These are phyloP conservation scores for Aproaerema taeniolella DNA, from an alignment of 2,888 invertebrate species.

Conservation along the genomic window DNA sequence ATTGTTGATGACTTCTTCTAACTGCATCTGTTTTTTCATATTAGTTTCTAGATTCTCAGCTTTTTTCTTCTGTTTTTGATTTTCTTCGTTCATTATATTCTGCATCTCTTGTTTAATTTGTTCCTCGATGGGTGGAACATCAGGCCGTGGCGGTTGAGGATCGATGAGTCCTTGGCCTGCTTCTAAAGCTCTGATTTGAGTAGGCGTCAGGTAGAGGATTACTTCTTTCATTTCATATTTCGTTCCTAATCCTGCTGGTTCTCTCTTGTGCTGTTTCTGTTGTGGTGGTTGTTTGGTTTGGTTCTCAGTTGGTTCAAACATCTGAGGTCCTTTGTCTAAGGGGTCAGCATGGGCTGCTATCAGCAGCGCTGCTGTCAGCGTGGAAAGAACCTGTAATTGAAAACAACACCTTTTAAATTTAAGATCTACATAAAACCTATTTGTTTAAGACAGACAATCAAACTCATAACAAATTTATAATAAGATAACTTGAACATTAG, in stretches of 20 bases:
- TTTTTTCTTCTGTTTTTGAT: constrained; percentile 1
- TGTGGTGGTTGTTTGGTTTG: not conserved
- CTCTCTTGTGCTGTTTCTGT: constrained; percentile 10
- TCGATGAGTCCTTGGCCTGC: constrained; percentile 28
- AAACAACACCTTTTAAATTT: constrained; percentile 25
- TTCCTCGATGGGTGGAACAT: not conserved
- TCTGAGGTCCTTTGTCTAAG: constrained; percentile 39
- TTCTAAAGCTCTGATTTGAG: constrained; percentile 48
- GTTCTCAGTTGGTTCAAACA: constrained; percentile 19
- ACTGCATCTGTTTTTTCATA: constrained; percentile 4
- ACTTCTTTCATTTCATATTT: constrained; percentile 43
- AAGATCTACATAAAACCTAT: too few species aligned
- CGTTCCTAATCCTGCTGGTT: too few species aligned
- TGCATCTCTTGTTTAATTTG: constrained; percentile 1
- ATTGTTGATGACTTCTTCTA: constrained; percentile 8
- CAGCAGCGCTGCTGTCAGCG: constrained; percentile 29
- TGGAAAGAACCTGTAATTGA: constrained; percentile 42
- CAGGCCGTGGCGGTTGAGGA: constrained; percentile 14
- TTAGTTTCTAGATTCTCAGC: constrained; percentile 3
- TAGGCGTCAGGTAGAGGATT: constrained; percentile 52
- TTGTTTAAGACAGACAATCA: not conserved
- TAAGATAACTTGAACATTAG: too few species aligned
- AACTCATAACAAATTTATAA: not conserved
- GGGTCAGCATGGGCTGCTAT: constrained; percentile 29
- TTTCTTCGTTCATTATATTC: not conserved